These are phyloP conservation scores for Linnaemya vulpina DNA, from an alignment of 2,888 invertebrate genomes.

Conservation along the genomic window DNA sequence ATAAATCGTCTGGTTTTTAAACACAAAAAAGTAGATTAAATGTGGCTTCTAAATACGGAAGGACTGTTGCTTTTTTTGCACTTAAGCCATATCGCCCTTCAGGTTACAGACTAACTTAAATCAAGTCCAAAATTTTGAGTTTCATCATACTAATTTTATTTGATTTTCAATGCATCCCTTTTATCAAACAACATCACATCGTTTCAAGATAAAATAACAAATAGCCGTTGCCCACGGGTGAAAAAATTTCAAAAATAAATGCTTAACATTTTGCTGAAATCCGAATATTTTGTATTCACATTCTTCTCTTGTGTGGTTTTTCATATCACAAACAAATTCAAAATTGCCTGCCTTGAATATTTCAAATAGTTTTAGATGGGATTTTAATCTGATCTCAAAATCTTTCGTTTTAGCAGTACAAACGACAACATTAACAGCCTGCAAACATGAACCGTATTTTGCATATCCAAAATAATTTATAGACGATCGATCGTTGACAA, in stretches of 20 bases:
- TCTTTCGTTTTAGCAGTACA: conserved; percentile 30
- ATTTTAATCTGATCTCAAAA: conserved; percentile 56
- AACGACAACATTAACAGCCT: conserved; percentile 13
- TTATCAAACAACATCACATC: not conserved
- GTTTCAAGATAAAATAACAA: not conserved
- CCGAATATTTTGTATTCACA: conserved; percentile 25
- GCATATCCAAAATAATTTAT: conserved; percentile 64
- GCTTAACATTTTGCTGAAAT: conserved; percentile 2
- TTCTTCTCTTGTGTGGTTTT: conserved; percentile 64
- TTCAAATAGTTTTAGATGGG: conserved; percentile 54
- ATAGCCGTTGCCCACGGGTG: not conserved
- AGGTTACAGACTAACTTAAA: no score
- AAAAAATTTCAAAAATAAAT: not conserved
- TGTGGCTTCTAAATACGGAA: no score
- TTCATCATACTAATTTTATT: not conserved
- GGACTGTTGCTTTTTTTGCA: no score
- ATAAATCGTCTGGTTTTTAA: no score
- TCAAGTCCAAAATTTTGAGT: no score
- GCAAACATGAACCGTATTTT: conserved; percentile 47
- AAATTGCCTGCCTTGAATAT: conserved; percentile 59
- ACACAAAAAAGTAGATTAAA: no score
- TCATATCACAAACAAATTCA: conserved; percentile 57
- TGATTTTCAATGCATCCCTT: not conserved
- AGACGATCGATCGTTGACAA: conserved; percentile 52
- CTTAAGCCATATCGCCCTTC: no score